These are phyloP conservation scores for Luffia ferchaultella DNA, from an alignment of 2,888 invertebrate species.

Conservation along the genomic window DNA sequence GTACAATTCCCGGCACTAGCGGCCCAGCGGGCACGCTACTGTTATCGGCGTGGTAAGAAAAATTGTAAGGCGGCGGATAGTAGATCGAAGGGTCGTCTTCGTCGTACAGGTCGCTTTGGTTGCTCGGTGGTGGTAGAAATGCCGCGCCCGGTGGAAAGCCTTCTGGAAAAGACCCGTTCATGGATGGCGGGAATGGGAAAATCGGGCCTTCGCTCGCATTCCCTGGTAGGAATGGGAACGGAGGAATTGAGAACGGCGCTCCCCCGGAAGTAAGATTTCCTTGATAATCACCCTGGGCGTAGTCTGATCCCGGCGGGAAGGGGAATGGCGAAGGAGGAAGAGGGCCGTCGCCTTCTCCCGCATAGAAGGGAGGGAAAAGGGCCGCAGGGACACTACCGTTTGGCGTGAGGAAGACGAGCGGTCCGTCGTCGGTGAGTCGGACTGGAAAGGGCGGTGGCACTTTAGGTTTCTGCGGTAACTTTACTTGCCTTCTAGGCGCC, in stretches of 20 bases:
- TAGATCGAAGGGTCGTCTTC: slow-evolving; percentile 92
- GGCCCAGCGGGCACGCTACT: slow-evolving; percentile 84
- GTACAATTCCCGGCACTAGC: slow-evolving; percentile 85
- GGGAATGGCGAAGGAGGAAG: slow-evolving; percentile 63
- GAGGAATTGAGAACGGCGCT: slow-evolving; percentile 70
- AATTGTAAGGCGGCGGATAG: slow-evolving; percentile 91
- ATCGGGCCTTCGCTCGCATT: slow-evolving; percentile 60
- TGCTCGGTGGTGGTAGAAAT: slow-evolving; percentile 74
- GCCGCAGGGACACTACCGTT: slow-evolving; percentile 78
- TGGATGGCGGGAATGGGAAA: slow-evolving; percentile 62
- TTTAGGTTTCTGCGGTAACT: slow-evolving; percentile 81
- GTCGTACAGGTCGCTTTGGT: slow-evolving; percentile 80
- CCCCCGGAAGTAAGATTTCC: slow-evolving; percentile 73
- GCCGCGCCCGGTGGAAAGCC: slow-evolving; percentile 64
- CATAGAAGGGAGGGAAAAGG: slow-evolving; percentile 72
- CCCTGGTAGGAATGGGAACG: slow-evolving; percentile 69
- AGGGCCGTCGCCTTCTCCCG: slow-evolving; percentile 67
- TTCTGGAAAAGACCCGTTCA: slow-evolving; percentile 67
- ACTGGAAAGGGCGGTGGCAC: slow-evolving; percentile 94
- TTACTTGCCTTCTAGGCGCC: slow-evolving; percentile 85
- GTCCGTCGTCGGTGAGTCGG: slow-evolving; percentile 85
- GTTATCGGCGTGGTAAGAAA: slow-evolving; percentile 83
- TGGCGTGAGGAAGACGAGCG: slow-evolving; percentile 85
- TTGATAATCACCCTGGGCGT: slow-evolving; percentile 66
- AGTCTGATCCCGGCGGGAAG: slow-evolving; percentile 66